Base-by-base conservation (phyloP, 2,113 vertebrate species). In the Pterocles gutturalis region DNA sequence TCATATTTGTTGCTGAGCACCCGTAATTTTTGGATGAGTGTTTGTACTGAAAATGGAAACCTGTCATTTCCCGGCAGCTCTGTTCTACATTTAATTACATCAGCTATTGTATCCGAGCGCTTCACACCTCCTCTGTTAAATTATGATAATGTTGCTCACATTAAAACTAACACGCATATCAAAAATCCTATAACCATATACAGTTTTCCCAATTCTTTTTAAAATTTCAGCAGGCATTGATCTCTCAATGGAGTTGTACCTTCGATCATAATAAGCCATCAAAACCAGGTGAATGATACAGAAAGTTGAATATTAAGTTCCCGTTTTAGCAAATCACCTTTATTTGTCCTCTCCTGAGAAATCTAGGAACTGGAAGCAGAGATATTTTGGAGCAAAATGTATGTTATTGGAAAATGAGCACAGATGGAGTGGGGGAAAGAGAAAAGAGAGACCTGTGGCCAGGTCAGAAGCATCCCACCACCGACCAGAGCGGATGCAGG, bases 1-100 rank as follows among this genome's bases (percentile, higher is more conserved):
- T 45, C 96, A 58, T 48, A 20, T 69, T 77, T 79, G 84, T 78
- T 91, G 88, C 93, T 49, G 91, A 95, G 87, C 92, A 94, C 55
- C 81, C n/a, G 54, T 38, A 67, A 93, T 95, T 97, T 96, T 71
- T 57, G 79, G 60, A 66, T 75, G 65, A 67, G 83, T 73, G 69
- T 90, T 97, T 49, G 65, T 28, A 33, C 34, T 66, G 77, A 81
- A 94, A 92, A 93, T 80, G 84, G 86, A 86, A 93, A 81, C 10
- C 69, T 62, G 87, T 55, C 69, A 83, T 76, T 82, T 69, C 36
- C 38, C 53, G 16, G 76, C n/a, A 28, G 29, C 54, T 90, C 76
- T 62, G 71, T 92, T 67, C 53, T 41, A 55, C 80, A 8, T 76
- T 70, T 85, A 53, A 84, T 95, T 49, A 28, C 94, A 70, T 92